These are phyloP conservation scores for Sylvicapra grimmia DNA, from an alignment of 2,113 vertebrate genomes.

Conservation along the genomic window DNA sequence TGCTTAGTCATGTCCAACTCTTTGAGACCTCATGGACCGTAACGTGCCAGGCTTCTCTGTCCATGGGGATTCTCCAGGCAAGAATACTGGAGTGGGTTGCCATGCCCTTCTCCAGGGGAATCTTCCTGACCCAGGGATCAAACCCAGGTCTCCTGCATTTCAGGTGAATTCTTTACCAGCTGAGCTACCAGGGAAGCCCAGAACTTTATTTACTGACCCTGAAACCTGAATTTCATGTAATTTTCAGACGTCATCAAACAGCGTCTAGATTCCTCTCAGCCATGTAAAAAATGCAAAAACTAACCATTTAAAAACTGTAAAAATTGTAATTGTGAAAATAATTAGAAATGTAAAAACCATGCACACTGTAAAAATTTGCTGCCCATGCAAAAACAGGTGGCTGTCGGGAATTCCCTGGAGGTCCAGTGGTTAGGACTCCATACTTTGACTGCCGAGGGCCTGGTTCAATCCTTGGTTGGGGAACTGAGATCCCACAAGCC, in stretches of 20 bases:
- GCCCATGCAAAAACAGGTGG: fast-evolving
- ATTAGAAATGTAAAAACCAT: neutral
- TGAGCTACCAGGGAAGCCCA: neutral
- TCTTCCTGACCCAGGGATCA: neutral
- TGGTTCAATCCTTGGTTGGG: neutral
- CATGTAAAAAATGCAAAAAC: neutral
- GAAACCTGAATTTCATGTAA: neutral
- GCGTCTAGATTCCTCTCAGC: neutral
- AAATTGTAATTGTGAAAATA: neutral
- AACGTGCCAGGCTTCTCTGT: neutral
- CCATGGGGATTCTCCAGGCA: neutral
- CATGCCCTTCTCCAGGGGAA: neutral
- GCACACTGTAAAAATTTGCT: neutral
- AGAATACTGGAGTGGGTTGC: neutral
- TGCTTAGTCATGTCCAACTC: neutral
- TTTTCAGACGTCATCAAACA: neutral
- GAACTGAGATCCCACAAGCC: neutral
- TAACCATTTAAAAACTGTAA: neutral
- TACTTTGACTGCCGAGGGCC: neutral
- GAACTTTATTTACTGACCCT: neutral
- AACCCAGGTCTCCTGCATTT: neutral
- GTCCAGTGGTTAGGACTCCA: neutral
- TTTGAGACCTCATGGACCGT: neutral
- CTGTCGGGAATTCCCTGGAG: neutral
- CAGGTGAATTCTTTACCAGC: neutral